These are phyloP conservation scores for Aurelia aurita complex sp. Pacific DNA, from an alignment of 30 jellyfish, hydroid and myxozoan genomes.

Conservation along the genomic window DNA sequence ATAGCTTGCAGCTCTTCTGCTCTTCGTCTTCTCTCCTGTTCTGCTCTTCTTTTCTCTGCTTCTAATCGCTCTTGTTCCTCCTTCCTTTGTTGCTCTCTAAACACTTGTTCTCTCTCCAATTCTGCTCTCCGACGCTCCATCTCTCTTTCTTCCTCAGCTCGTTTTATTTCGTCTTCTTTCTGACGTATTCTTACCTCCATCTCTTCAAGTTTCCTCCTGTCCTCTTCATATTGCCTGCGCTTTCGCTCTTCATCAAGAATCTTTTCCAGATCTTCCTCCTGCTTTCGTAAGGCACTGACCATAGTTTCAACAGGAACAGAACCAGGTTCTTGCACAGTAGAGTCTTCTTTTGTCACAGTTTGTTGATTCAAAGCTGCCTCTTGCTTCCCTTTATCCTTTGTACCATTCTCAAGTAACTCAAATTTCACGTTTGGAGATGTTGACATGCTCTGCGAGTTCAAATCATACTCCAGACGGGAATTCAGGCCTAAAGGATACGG, in stretches of 20 bases:
- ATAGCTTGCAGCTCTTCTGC: constrained; percentile 38
- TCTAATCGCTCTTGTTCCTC: constrained; percentile 41
- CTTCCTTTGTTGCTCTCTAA: constrained; percentile 25
- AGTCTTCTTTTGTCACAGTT: background rate
- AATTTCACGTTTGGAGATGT: constrained; percentile 2
- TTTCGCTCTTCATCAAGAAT: constrained; percentile 64
- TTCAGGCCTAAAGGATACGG: constrained; percentile 1
- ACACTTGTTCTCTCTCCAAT: constrained; percentile 29
- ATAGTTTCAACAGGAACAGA: constrained; percentile 30
- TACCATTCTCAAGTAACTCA: too few relatives aligned
- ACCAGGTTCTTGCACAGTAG: background rate
- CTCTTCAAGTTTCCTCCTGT: constrained; percentile 50
- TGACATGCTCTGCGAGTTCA: constrained; percentile 35
- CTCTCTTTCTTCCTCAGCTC: constrained; percentile 52
- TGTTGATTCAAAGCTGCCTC: background rate
- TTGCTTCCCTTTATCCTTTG: background rate
- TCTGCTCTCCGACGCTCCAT: constrained; percentile 26
- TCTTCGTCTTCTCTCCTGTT: constrained; percentile 10
- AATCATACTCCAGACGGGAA: constrained; percentile 30
- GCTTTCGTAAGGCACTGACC: constrained; percentile 56
- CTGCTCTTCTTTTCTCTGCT: constrained; percentile 19
- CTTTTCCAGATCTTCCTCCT: constrained; percentile 61
- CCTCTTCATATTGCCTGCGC: constrained; percentile 48
- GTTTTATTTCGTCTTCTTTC: constrained; percentile 48
- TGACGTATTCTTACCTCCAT: constrained; percentile 64